phyloP scores from a whole-genome alignment of 2,888 invertebrate genomes.

The Tortricodes alternella region DNA sequence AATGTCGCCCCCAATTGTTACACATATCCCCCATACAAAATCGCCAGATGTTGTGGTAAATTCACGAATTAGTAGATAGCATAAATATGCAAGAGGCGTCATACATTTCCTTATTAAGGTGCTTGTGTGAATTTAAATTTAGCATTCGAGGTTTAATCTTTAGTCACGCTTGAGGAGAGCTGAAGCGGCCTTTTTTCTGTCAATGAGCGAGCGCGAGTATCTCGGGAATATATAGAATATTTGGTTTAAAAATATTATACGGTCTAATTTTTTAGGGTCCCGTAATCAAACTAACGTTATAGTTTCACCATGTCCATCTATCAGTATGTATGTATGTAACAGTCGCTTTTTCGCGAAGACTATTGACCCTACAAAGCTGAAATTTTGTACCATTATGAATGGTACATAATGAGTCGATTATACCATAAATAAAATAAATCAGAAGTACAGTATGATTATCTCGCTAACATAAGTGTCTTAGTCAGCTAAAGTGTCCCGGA shows the following conservation, averaged over 20 bases:
- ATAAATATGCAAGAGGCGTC: constrained; percentile 29
- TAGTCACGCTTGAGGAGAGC: constrained; percentile 25
- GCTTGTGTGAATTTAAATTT: constrained; percentile 26
- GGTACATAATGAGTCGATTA: too few relatives aligned
- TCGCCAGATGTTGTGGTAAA: neutral
- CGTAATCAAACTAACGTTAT: too few relatives aligned
- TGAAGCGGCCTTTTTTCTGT: constrained; percentile 9
- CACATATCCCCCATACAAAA: too few relatives aligned
- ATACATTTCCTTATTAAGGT: constrained; percentile 25
- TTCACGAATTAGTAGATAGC: constrained; percentile 3
- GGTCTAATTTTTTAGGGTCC: neutral
- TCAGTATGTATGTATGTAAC: too few relatives aligned
- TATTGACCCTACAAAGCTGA: too few relatives aligned
- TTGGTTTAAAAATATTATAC: neutral
- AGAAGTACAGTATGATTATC: constrained; percentile 11
- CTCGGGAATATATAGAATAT: neutral
- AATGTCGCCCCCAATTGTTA: too few relatives aligned
- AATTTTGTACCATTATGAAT: too few relatives aligned
- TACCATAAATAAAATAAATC: constrained; percentile 9
- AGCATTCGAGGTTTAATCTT: constrained; percentile 24
- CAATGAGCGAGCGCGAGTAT: neutral
- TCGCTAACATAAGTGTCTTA: constrained; percentile 17
- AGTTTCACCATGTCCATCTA: too few relatives aligned
- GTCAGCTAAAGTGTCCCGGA: constrained; percentile 23
- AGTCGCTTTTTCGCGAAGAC: too few relatives aligned